Conservation (phyloP, 2,797 vertebrate species). For the Diceros bicornis region DNA sequence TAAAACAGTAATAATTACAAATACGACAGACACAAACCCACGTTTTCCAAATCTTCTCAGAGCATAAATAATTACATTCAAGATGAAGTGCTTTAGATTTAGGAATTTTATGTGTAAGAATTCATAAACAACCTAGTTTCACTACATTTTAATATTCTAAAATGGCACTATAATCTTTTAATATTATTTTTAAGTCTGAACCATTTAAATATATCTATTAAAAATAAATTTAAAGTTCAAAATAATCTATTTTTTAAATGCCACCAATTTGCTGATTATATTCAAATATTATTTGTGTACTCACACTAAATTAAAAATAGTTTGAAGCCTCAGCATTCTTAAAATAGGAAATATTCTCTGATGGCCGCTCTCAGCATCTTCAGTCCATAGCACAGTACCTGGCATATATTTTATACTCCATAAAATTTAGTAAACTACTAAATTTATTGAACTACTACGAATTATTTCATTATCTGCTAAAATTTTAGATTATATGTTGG, state of each 20-base stretch:
- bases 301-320: not conserved
- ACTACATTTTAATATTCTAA: constrained; percentile 44
- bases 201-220: not conserved
- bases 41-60: not conserved
- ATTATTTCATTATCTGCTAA: constrained; percentile 11
- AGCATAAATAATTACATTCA: not conserved
- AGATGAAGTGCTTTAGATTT: not conserved
- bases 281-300: constrained; percentile 44
- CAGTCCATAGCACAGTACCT: not conserved
- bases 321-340: not conserved
- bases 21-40: not conserved
- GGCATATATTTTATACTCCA: not conserved
- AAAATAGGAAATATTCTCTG: not conserved
- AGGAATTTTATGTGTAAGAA: constrained; percentile 15
- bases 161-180: not conserved
- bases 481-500: not conserved
- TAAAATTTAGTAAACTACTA: not conserved
- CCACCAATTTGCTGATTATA: not conserved
- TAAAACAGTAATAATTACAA: constrained; percentile 1
- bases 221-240: constrained; percentile 26
- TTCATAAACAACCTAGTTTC: not conserved
- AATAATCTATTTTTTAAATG: not conserved
- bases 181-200: constrained; percentile 10
- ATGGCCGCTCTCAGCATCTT: not conserved
- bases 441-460: not conserved